These are phyloP conservation scores for Desmodus rotundus DNA, from an alignment of 2,113 vertebrate genomes.

Conservation along the genomic window DNA sequence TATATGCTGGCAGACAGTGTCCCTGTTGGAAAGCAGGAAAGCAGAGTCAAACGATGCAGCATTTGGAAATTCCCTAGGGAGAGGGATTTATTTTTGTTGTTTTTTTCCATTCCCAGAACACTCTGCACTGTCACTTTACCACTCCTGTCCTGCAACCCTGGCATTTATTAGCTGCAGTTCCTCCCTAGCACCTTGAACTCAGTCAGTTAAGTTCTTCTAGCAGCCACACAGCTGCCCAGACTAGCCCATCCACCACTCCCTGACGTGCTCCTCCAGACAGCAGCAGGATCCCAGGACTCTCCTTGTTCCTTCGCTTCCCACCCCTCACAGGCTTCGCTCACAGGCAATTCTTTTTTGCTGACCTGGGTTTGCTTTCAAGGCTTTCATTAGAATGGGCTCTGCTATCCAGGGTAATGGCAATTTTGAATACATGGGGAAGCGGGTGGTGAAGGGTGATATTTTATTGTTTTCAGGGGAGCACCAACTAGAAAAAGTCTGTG, in stretches of 20 bases:
- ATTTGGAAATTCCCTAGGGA: conserved; percentile 46
- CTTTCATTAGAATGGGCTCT: neutral
- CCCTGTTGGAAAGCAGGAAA: conserved; percentile 57
- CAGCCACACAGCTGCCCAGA: neutral
- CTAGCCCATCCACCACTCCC: neutral
- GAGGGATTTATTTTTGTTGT: neutral
- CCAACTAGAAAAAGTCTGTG: neutral
- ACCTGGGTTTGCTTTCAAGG: neutral
- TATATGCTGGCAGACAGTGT: conserved; percentile 35
- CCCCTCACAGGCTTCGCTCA: neutral
- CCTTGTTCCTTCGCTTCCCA: neutral
- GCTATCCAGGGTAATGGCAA: neutral
- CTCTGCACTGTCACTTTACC: neutral
- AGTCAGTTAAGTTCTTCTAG: neutral
- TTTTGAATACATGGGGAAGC: neutral
- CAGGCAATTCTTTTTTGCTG: neutral
- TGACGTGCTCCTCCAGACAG: neutral
- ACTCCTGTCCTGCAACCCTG: neutral
- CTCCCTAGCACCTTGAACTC: neutral
- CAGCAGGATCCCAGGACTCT: neutral
- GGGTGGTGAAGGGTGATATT: neutral
- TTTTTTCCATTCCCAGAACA: neutral
- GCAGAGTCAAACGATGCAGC: conserved; percentile 37
- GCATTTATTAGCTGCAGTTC: neutral
- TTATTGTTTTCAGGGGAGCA: neutral